Base-by-base conservation (phyloP, 2,797 vertebrate genomes). In the Eupleurogrammus muticus region DNA sequence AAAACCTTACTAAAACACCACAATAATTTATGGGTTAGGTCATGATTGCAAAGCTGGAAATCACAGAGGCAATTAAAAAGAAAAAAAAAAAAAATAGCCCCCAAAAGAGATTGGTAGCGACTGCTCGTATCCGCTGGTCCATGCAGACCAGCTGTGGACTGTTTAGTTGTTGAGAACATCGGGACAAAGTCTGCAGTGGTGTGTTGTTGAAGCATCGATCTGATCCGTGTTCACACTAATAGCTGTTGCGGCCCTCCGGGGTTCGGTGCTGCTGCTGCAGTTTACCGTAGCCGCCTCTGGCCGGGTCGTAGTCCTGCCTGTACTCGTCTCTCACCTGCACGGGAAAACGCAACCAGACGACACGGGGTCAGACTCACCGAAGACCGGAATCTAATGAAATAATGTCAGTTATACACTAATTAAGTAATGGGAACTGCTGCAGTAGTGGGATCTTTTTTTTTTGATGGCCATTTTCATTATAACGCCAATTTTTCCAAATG, bases 221-320 rank as follows among this genome's bases (percentile, higher is more conserved):
- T 19, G 11, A 24, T 78, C 54, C 46, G 2, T 14, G 44, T 40
- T 49, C 36, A 9, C 9, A 58, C 64, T 93, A 94, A 89, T 94
- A 95, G 61, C 66, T 93, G 10, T 91, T 87, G 1, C 73, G 85
- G 21, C 38, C 81, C 42, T 93, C 93, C 50, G 76, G 40, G 49
- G 74, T 65, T 84, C 93, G 93, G 58, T 95, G 94, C 57, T 94
- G 94, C 77, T 93, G 92, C 65, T 92, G 91, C 63, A 96, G 76
- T 83, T 97, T 96, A 32, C 96, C 96, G 14, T 96, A 96, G 69
- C 96, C 94, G 0, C 96, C 95, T 91, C 95, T 92, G 62, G 95
- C 95, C 14, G 95, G 95, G 68, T 96, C 95, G 7, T 96, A 96
- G 80, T 96, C 95, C 67, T 94, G 91, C 44, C 95, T 91, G 89